phyloP scores from a whole-genome alignment of 1,140 invertebrate genomes.

The Rhopalosiphum maidis region DNA sequence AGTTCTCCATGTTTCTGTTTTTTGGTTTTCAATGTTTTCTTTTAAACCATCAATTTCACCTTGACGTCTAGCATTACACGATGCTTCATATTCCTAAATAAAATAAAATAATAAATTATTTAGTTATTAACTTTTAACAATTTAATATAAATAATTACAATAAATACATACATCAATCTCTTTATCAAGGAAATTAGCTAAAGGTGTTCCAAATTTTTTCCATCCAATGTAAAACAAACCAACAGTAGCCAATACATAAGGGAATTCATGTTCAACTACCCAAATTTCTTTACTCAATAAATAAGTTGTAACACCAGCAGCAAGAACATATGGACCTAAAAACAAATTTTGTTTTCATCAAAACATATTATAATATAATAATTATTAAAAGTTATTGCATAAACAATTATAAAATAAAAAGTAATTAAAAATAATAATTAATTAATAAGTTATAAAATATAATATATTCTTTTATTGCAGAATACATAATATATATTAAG shows the following conservation, averaged over 20 bases:
- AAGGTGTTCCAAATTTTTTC: constrained; percentile 76
- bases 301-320: constrained; percentile 78
- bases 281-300: constrained; percentile 91
- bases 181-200: constrained; percentile 73
- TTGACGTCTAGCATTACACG: constrained; percentile 68
- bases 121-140: not conserved
- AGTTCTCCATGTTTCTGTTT: constrained; percentile 78
- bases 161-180: constrained; percentile 73
- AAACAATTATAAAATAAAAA: not conserved
- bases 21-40: constrained; percentile 70
- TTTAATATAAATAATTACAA: constrained; percentile 61
- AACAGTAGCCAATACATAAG: constrained; percentile 76
- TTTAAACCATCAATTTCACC: constrained; percentile 66
- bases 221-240: constrained; percentile 72
- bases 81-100: constrained; percentile 62
- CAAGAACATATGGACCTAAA: constrained; percentile 86
- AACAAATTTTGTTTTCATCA: constrained; percentile 47
- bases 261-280: constrained; percentile 91
- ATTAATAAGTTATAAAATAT: not conserved
- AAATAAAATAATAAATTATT: not conserved
- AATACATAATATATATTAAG: too few relatives aligned
- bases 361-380: not conserved
- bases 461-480: not conserved
- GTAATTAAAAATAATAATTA: not conserved
- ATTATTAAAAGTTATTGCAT: not conserved